Percentiles rank a stretch among this genome's conserved stretches.
Conservation (phyloP, 1,140 invertebrate species). For the Proales similis region DNA sequence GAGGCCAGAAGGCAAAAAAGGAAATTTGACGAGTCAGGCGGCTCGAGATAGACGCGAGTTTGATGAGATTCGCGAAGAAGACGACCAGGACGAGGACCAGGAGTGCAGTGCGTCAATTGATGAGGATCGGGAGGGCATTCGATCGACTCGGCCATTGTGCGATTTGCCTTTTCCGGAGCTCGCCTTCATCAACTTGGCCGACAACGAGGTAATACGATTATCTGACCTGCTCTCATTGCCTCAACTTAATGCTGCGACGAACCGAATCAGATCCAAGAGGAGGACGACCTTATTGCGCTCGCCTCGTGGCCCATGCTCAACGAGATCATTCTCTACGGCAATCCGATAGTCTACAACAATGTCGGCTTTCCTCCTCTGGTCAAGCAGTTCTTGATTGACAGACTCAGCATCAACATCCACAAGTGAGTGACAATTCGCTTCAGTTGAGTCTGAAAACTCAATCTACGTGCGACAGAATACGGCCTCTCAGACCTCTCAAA, state of each 20-base stretch:
- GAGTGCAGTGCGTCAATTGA: background rate
- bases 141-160: background rate
- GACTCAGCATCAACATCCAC: slow-evolving; percentile 46
- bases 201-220: slow-evolving; percentile 44
- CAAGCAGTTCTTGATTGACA: slow-evolving; percentile 45
- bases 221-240: background rate
- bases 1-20: slow-evolving; percentile 37
- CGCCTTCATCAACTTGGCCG: slow-evolving; percentile 45
- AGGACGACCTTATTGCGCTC: slow-evolving; percentile 48
- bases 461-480: background rate
- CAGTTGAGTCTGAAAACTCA: background rate
- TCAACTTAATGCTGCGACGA: background rate
- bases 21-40: background rate
- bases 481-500: slow-evolving; percentile 32
- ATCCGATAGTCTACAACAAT: slow-evolving; percentile 47
- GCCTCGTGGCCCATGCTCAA: slow-evolving; percentile 50
- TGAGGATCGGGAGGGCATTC: background rate
- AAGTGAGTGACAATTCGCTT: slow-evolving; percentile 39
- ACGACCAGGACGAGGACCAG: slow-evolving; percentile 11
- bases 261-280: slow-evolving; percentile 44
- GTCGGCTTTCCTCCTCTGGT: slow-evolving; percentile 51
- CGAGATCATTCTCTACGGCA: slow-evolving; percentile 48
- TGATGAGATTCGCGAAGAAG: slow-evolving; percentile 2
- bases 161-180: slow-evolving; percentile 46
- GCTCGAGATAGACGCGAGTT: slow-evolving; percentile 7